Base-by-base conservation (phyloP, 1,140 invertebrate species). In the Elymnias hypermnestra region DNA sequence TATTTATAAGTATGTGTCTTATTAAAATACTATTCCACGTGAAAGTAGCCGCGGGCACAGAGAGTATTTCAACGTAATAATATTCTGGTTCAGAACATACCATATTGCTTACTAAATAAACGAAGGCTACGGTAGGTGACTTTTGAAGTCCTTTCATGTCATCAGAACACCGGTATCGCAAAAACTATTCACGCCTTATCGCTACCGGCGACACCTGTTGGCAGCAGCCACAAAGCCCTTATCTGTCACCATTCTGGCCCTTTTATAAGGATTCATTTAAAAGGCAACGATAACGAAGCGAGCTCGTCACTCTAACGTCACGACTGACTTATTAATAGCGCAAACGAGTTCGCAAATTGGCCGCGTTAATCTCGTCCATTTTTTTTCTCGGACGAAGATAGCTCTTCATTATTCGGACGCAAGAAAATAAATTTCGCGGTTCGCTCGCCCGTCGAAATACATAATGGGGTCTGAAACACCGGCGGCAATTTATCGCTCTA, bases 291-390 rank as follows among this genome's bases (percentile, higher is more conserved):
- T 40, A 44, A 43, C 43, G n/a, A n/a, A 12, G 14, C 5, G 8
- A n/a, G 25, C 15, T 17, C 4, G 21, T 36, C 15, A 42, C 13
- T 35, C 13, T 38, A 23, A 53, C 51, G 25, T 41, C 33, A 33
- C 8, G 7, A 9, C 21, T 33, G 18, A 44, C 14, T 42, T 36
- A 43, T 50, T 56, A 61, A 53, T 53, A 43, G 40, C 42, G 39
- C 28, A 53, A 57, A 57, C 53, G 54, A 57, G 42, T 61, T 61
- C 50, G 49, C 49, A 61, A 53, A 61, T 61, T 53, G 50, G 28
- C 53, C 39, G 57, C 48, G 47, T 55, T 55, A 59, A 60, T 60
- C 55, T 60, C 49, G 36, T 26, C 33, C 43, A 43, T 40, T 53
- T 43, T 46, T 47, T 56, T 57, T 57, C 38, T 38, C 5, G 19